Conservation (phyloP, 2,113 vertebrate species). For the Dromiciops gliroides region DNA sequence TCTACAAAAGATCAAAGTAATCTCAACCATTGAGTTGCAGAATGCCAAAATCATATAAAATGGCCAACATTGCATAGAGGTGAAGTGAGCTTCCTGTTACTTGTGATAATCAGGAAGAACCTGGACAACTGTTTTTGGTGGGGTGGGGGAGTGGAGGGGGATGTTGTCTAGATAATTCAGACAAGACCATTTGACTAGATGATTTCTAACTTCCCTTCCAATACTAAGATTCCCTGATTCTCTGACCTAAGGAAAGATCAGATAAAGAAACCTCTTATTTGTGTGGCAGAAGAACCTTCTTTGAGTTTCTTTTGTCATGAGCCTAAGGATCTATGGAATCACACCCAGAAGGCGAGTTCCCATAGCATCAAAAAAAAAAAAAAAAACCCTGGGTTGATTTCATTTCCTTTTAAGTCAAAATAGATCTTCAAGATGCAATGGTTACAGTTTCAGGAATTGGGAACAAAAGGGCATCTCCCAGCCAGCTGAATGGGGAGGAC, state of each 20-base stretch:
- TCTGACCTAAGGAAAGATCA: not conserved
- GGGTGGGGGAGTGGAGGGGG: no score
- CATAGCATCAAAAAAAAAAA: not conserved
- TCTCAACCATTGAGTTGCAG: not conserved
- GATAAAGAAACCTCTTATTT: not conserved
- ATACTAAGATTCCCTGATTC: not conserved
- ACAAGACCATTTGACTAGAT: not conserved
- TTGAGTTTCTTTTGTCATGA: not conserved
- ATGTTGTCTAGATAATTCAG: not conserved
- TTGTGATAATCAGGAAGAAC: not conserved
- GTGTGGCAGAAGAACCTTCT: not conserved
- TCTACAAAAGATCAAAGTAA: not conserved
- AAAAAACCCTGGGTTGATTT: slow-evolving; percentile 13
- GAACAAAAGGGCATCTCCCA: slow-evolving; percentile 1
- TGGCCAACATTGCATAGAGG: not conserved
- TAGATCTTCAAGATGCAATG: slow-evolving; percentile 39
- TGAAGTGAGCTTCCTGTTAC: not conserved
- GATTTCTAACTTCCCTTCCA: not conserved
- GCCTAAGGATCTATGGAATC: not conserved
- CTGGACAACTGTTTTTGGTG: not conserved
- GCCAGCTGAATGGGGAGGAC: not conserved
- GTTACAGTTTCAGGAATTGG: not conserved
- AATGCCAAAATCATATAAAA: not conserved
- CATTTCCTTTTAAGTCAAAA: slow-evolving; percentile 44
- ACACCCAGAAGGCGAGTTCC: not conserved